Base-by-base conservation (phyloP, 1,140 invertebrate species). In the Zelostemma sp. region DNA sequence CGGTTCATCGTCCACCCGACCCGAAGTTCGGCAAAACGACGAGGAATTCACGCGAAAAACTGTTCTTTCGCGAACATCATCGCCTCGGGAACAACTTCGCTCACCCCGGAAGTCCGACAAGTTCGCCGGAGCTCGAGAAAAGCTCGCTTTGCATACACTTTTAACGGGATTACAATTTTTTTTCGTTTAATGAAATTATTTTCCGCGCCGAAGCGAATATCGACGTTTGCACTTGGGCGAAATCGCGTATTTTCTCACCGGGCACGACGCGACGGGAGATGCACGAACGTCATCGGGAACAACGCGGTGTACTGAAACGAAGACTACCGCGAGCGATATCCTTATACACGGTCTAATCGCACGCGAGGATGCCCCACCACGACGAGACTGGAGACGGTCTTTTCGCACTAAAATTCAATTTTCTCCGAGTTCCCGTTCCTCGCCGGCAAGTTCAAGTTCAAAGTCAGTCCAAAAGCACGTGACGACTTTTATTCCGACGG, bases 341-440 rank as follows among this genome's bases (percentile, higher is more conserved):
- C 63, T 66, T 66, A 66, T 66, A 59, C 63, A 45, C 53, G 57
- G 45, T 47, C 64, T 67, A 60, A 60, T 67, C 64, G 51, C 51
- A 38, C 12, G 28, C 63, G 54, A 59, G 15, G 18, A 11, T 55
- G 21, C 56, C 57, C 57, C 57, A 49, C 12, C 31, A 17, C 50
- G 28, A 19, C 51, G 25, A 40, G 62, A 66, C 51, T 41, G 62
- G 53, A 53, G 35, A 63, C 49, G 48, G 14, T 5, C 16, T 1
- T 45, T 45, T 4, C 15, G 11, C 15, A 45, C 16, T 46, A 5
- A 18, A 49, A 41, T 28, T 28, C 35, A 11, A n/a, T 48, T 40
- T 41, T 31, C 55, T 28, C 54, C 14, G 12, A 46, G 16, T 31
- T 19, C 35, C 18, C 31, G 17, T 43, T 50, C 33, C 16, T 4